phyloP scores from a whole-genome alignment of 1,140 invertebrate genomes.

The Diorhabda sublineata region DNA sequence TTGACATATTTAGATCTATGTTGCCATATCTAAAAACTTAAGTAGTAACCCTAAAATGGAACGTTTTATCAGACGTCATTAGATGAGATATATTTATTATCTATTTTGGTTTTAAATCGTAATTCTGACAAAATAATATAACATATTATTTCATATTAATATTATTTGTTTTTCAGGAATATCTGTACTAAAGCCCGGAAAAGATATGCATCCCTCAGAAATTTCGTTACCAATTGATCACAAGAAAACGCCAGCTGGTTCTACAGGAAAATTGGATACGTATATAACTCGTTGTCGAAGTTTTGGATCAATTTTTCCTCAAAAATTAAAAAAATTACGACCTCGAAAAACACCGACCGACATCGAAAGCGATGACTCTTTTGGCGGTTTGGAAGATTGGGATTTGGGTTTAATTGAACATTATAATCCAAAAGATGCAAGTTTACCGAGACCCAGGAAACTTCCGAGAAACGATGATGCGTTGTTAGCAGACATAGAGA shows the following conservation, averaged over 20 bases:
- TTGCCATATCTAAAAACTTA: no score
- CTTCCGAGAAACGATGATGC: conserved; percentile 22
- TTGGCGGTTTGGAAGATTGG: conserved; percentile 49
- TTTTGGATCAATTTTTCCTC: conserved; percentile 46
- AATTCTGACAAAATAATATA: no score
- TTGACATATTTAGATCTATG: no score
- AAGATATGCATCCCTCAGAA: conserved; percentile 27
- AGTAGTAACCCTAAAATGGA: no score
- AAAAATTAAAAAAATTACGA: conserved; percentile 44
- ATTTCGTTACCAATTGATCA: conserved; percentile 37
- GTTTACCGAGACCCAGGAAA: conserved; percentile 40
- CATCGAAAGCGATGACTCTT: conserved; percentile 47
- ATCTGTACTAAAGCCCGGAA: conserved; percentile 15
- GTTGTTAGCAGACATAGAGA: conserved; percentile 40
- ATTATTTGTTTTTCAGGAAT: background rate
- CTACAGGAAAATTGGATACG: conserved; percentile 40
- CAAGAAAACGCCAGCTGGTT: conserved; percentile 38
- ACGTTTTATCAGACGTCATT: no score
- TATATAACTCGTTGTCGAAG: conserved; percentile 47
- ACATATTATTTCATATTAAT: background rate
- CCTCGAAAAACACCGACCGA: conserved; percentile 34
- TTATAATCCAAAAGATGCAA: conserved; percentile 45
- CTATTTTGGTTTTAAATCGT: background rate
- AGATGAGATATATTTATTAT: background rate
- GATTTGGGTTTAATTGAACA: conserved; percentile 46